Conservation (phyloP, 2,113 vertebrate species). For the Leucopsar rothschildi region DNA sequence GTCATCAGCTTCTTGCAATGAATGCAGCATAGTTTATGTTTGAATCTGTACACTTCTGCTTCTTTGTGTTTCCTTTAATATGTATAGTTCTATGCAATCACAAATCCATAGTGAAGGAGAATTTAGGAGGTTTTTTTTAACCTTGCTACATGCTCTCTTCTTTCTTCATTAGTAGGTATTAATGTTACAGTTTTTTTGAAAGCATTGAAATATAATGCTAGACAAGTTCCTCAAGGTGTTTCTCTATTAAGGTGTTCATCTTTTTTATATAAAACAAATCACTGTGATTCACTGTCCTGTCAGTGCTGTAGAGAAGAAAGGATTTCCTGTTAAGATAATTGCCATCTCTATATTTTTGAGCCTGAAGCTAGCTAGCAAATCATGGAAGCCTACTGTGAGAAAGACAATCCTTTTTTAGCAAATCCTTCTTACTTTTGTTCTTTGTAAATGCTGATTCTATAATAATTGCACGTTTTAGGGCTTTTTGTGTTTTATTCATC, state of each 20-base stretch:
- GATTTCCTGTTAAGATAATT: background rate
- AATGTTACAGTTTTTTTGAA: background rate
- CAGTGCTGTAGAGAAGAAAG: background rate
- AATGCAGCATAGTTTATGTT: background rate
- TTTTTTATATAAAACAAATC: background rate
- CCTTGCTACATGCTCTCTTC: background rate
- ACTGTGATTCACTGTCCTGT: background rate
- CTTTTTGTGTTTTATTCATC: background rate
- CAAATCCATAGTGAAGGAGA: background rate
- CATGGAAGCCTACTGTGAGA: background rate
- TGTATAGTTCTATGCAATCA: background rate
- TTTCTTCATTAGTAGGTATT: background rate
- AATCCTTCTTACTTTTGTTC: background rate
- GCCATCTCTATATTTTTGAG: constrained; percentile 4
- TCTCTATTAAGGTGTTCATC: background rate
- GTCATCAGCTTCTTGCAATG: background rate
- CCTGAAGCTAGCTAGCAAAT: constrained; percentile 28
- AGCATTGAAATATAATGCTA: background rate
- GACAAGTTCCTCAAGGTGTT: background rate
- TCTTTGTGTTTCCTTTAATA: background rate
- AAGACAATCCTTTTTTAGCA: background rate
- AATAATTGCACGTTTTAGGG: background rate
- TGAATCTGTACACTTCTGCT: background rate
- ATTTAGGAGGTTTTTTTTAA: background rate
- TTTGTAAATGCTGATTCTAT: background rate